These are phyloP conservation scores for Eurystomus glaucurus DNA, from an alignment of 2,797 vertebrate species.

Conservation along the genomic window DNA sequence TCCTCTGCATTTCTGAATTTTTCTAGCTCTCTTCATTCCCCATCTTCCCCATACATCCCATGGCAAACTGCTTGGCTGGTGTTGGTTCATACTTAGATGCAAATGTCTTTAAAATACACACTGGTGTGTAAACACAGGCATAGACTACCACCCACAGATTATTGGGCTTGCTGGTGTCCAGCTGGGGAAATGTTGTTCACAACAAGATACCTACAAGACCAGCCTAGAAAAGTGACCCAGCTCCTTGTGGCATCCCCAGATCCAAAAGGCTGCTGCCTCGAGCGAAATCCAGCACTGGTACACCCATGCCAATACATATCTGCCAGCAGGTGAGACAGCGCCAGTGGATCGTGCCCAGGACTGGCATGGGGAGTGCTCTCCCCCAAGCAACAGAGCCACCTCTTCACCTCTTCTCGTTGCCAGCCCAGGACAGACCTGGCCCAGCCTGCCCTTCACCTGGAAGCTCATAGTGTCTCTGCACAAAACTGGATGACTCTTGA, in stretches of 20 bases:
- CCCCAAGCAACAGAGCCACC: not conserved
- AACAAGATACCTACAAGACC: not conserved
- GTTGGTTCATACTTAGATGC: not conserved
- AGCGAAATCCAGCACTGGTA: not conserved
- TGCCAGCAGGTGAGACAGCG: not conserved
- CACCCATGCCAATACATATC: not conserved
- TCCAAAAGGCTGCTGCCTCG: not conserved
- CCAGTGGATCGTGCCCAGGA: rapidly evolving
- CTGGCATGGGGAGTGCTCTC: not conserved
- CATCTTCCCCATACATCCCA: not conserved
- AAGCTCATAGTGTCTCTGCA: not conserved
- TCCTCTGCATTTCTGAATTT: not conserved
- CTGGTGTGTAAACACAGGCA: not conserved
- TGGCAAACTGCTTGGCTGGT: not conserved
- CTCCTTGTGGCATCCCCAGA: not conserved
- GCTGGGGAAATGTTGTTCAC: not conserved
- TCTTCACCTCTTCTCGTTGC: rapidly evolving
- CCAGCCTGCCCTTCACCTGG: not conserved
- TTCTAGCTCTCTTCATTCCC: not conserved
- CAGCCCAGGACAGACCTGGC: not conserved
- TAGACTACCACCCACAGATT: not conserved
- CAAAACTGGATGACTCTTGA: not conserved
- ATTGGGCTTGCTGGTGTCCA: not conserved
- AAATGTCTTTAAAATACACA: not conserved
- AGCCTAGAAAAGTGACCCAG: not conserved